Conservation (phyloP, 2,113 vertebrate species). For the Orthonyx spaldingii region DNA sequence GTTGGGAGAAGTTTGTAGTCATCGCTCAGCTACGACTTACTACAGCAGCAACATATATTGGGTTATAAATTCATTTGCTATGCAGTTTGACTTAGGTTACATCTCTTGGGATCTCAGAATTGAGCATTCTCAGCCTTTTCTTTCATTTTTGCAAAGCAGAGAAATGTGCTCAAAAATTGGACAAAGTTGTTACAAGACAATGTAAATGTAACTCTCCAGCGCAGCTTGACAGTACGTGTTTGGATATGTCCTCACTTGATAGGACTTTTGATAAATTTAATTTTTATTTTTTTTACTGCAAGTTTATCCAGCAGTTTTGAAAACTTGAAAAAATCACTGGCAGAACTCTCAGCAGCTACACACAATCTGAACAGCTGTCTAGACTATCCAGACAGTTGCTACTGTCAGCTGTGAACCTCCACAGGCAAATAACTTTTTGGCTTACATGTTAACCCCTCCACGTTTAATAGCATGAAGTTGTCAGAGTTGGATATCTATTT, state of each 20-base stretch:
- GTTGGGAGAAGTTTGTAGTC: background rate
- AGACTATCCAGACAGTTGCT: constrained; percentile 75
- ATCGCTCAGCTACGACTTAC: background rate
- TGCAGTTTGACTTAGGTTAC: background rate
- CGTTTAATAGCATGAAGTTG: background rate
- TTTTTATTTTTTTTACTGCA: background rate
- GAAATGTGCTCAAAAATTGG: background rate
- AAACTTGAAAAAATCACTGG: constrained; percentile 70
- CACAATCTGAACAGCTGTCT: constrained; percentile 76
- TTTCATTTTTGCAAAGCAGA: constrained; percentile 2
- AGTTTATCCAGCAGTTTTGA: constrained; percentile 64
- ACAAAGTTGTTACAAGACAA: background rate
- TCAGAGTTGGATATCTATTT: background rate
- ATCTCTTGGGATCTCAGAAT: background rate
- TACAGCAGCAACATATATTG: background rate
- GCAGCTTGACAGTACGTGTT: background rate
- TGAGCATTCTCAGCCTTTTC: background rate
- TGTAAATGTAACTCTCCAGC: background rate
- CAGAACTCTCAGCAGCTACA: constrained; percentile 45
- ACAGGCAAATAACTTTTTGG: constrained; percentile 67
- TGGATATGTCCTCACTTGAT: background rate
- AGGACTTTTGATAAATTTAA: background rate
- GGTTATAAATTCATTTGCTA: background rate
- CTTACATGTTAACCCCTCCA: constrained; percentile 68
- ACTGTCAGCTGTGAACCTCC: constrained; percentile 74